Percentiles rank a stretch among this genome's conserved stretches.
phyloP scores from a whole-genome alignment of 1,140 invertebrate species.

The Tetragnatha versicolor region DNA sequence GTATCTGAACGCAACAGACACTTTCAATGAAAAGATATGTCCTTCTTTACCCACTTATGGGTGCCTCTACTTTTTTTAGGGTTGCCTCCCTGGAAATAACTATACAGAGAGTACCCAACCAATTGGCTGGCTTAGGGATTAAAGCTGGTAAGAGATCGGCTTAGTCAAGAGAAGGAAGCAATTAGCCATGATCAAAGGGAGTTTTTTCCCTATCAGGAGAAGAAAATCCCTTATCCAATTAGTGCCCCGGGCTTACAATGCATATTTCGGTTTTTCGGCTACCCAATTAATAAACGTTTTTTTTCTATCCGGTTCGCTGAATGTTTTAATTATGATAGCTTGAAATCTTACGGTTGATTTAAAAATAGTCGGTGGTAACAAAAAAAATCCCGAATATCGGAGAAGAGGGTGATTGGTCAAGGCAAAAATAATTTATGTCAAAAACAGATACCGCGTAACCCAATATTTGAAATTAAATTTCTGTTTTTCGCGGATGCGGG shows the following conservation, averaged over 20 bases:
- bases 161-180: conserved; percentile 1
- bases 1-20: no score
- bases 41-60: no score
- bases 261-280: neutral
- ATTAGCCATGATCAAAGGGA: conserved; percentile 4
- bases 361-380: neutral
- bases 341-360: conserved; percentile 1
- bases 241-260: neutral
- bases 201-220: neutral
- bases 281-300: conserved; percentile 3
- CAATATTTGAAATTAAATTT: neutral
- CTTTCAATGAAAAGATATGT: no score
- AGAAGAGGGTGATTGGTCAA: neutral
- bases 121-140: conserved; percentile 6
- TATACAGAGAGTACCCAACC: neutral
- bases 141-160: neutral
- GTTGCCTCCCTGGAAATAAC: neutral
- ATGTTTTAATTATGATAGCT: conserved; percentile 6
- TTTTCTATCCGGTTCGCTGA: neutral
- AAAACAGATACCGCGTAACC: neutral
- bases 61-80: no score
- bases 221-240: neutral
- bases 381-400: neutral
- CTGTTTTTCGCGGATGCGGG: no score
- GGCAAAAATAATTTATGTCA: neutral